Percentiles rank a stretch among this genome's conserved stretches.
These are phyloP conservation scores for Sceloporus tristichus DNA, from an alignment of 2,113 vertebrate genomes.

Conservation along the genomic window DNA sequence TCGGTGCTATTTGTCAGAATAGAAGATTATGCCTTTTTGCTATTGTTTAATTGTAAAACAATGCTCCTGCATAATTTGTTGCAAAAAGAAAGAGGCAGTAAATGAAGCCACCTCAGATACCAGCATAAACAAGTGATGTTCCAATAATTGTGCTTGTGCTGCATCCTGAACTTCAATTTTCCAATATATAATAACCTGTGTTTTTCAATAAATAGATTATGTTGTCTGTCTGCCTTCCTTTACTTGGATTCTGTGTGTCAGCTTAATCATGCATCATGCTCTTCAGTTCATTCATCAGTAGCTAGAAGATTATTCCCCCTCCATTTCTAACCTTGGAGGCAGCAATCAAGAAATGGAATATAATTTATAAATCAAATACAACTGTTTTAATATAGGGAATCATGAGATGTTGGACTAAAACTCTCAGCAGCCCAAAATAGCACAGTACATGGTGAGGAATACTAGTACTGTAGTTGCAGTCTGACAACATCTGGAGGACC, in stretches of 20 bases:
- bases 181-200: neutral
- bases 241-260: neutral
- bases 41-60: neutral
- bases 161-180: neutral
- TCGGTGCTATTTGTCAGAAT: too few species aligned
- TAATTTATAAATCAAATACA: neutral
- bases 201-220: neutral
- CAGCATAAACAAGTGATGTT: neutral
- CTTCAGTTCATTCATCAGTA: neutral
- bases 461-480: too few species aligned
- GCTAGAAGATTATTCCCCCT: neutral
- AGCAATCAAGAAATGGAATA: neutral
- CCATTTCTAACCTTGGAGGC: neutral
- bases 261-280: neutral
- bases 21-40: too few species aligned
- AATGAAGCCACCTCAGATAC: neutral
- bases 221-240: neutral
- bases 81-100: neutral
- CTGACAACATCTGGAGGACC: too few species aligned
- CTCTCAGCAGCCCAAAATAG: too few species aligned
- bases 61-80: neutral
- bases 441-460: too few species aligned
- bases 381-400: neutral
- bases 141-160: neutral
- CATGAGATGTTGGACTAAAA: too few species aligned